phyloP scores from a whole-genome alignment of 2,888 invertebrate species.

The Philhelius pedissequus region DNA sequence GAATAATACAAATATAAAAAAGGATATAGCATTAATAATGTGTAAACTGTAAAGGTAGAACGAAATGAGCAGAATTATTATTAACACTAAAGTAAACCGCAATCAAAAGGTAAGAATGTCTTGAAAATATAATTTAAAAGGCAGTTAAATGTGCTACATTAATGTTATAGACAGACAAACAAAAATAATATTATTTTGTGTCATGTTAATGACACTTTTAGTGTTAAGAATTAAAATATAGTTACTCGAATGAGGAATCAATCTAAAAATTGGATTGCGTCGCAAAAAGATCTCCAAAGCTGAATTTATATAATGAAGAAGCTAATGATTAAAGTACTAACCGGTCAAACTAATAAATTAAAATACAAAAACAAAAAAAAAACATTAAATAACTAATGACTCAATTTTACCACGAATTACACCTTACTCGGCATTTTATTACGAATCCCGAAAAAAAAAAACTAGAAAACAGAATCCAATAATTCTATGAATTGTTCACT shows the following conservation, averaged over 20 bases:
- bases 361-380: neutral
- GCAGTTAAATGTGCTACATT: slow-evolving; percentile 25
- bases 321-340: neutral
- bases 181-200: neutral
- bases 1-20: slow-evolving; percentile 16
- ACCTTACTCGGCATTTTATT: neutral
- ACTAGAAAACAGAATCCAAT: too few species aligned
- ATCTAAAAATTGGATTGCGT: slow-evolving; percentile 43
- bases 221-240: slow-evolving; percentile 10
- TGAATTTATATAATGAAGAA: neutral
- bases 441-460: neutral
- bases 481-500: too few species aligned
- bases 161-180: neutral
- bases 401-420: neutral
- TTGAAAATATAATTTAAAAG: slow-evolving; percentile 12
- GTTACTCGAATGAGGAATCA: slow-evolving; percentile 28
- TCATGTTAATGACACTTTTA: slow-evolving; percentile 26
- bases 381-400: too few species aligned
- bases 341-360: neutral
- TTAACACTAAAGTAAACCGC: neutral
- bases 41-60: slow-evolving; percentile 47
- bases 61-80: neutral
- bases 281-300: slow-evolving; percentile 43
- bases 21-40: slow-evolving; percentile 50
- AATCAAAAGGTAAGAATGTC: slow-evolving; percentile 27